Conservation (phyloP, 2,113 vertebrate genomes). For the Tetrao urogallus region DNA sequence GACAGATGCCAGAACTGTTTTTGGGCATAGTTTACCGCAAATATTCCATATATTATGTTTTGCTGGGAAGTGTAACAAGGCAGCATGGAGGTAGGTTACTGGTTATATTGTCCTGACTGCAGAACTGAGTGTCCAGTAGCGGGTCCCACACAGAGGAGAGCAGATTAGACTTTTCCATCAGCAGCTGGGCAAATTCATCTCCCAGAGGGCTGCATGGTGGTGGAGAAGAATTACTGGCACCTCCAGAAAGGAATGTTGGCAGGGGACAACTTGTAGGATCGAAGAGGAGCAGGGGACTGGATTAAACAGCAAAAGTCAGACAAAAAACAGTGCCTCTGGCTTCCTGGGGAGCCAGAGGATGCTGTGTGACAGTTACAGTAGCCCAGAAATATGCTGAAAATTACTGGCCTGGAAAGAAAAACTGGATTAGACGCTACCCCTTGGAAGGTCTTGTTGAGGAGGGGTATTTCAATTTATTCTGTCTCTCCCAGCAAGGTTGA, state of each 20-base stretch:
- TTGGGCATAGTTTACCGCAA: neutral
- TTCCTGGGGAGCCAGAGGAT: neutral
- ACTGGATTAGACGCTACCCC: neutral
- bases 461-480: neutral
- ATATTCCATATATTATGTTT: neutral
- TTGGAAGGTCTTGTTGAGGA: neutral
- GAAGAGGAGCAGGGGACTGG: neutral
- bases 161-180: neutral
- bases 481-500: neutral
- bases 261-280: fast-evolving
- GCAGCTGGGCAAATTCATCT: neutral
- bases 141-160: neutral
- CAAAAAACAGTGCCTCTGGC: neutral
- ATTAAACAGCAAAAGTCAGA: neutral
- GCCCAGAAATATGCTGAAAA: neutral
- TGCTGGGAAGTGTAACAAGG: neutral
- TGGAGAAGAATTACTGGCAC: neutral
- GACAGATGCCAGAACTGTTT: neutral
- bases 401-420: neutral
- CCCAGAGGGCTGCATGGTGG: fast-evolving
- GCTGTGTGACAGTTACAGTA: neutral
- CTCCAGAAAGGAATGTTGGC: neutral
- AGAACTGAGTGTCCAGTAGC: neutral
- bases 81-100: neutral
- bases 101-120: neutral